Evolutionary conservation across 2,888 invertebrate genomes (phyloP), one percentile per base, ranked within the genome.

Genomic region (Alviniconcha strummeri): DNA sequence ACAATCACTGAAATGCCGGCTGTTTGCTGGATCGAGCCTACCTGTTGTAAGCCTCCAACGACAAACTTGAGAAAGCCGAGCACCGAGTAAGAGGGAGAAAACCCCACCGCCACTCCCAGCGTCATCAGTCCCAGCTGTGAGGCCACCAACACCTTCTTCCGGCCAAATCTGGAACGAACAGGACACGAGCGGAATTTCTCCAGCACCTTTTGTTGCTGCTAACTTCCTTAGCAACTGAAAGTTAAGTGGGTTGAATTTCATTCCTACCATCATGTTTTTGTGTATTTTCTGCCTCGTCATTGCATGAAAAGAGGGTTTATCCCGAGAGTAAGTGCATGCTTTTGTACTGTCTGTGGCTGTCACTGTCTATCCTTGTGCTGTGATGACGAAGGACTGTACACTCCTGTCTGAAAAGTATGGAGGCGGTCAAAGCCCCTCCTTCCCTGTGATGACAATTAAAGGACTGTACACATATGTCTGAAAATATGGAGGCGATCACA

Each of bases 21-120:
- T 36, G 0, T 36, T 36, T 3, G 3, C 36, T 0, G 36, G 36
- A 36, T 17, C n/a, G 5, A 17, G 19, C 11, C 11, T 83, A 89
- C 89, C 88, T 89, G 89, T 74, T 89, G 89, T 80, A 87, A 89
- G 5, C 85, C 86, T 11, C 89, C 89, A 7, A 86, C 84, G 5
- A 91, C 57, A 72, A 91, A 88, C 60, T 90, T 79, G n/a, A 90
- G 75, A 0, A 86, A 76, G 54, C 87, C 82, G 83, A 91, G 86
- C 56, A 89, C 85, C 78, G 85, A 80, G 78, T 88, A 88, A 82
- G 87, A 84, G 54, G 87, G 86, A 0, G 86, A n/a, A 67, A 87
- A 83, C 9, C 88, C 88, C 7, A 85, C 83, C 75, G 72, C 82
- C 17, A 87, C 71, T 0, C 88, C 89, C 3, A 86, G n/a, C 8